phyloP scores from a whole-genome alignment of 2,797 vertebrate genomes.

The Pristis pectinata region DNA sequence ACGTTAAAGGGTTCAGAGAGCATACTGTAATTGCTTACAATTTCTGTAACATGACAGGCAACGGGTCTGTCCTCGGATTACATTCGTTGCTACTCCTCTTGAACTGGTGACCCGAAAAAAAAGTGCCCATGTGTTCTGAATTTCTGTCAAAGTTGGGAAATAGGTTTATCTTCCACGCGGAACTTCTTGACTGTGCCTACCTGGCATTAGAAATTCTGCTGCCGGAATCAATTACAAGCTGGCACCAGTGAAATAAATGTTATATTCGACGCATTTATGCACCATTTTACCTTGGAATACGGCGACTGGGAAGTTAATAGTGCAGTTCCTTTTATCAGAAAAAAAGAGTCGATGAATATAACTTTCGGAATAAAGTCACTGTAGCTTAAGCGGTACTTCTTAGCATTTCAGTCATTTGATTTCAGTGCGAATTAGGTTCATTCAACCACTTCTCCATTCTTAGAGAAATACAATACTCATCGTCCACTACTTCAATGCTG shows the following conservation, averaged over 20 bases:
- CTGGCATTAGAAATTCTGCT: background rate
- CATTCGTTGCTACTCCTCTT: background rate
- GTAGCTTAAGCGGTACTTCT: background rate
- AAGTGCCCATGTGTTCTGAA: background rate
- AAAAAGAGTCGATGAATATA: background rate
- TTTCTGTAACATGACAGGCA: background rate
- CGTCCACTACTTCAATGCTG: background rate
- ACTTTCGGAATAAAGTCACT: background rate
- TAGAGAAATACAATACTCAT: no score
- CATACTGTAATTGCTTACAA: background rate
- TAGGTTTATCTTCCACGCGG: no score
- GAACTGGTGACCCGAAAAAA: background rate
- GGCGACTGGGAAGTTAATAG: background rate
- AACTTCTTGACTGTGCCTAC: no score
- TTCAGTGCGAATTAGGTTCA: background rate
- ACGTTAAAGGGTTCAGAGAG: no score
- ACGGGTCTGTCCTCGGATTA: no score
- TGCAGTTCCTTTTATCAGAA: background rate
- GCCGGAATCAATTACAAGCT: background rate
- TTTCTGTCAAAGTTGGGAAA: background rate
- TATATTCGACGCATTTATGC: no score
- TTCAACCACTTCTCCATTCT: no score
- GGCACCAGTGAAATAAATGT: no score
- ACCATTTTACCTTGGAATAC: background rate
- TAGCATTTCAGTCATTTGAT: background rate